These are phyloP conservation scores for Hippopotamus amphibius DNA, from an alignment of 2,113 vertebrate species.

Conservation along the genomic window DNA sequence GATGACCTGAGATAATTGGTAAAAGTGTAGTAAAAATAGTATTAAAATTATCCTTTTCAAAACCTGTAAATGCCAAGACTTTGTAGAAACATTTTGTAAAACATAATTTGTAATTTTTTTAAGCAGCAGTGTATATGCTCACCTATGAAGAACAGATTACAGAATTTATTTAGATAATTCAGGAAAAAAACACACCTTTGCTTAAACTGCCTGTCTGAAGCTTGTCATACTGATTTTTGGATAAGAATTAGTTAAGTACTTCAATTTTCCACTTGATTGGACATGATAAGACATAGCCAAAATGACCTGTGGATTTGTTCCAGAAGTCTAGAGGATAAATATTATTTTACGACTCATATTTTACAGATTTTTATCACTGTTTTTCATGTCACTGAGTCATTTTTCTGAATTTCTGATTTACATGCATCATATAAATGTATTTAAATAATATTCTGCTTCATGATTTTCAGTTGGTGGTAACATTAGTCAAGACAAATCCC, in stretches of 20 bases:
- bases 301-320: neutral
- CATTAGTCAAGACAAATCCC: neutral
- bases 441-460: slow-evolving; percentile 69
- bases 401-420: slow-evolving; percentile 75
- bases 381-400: slow-evolving; percentile 54
- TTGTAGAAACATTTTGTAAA: neutral
- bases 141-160: neutral
- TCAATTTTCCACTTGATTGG: neutral
- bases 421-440: neutral
- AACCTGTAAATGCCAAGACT: neutral
- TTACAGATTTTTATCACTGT: slow-evolving; percentile 37
- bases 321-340: slow-evolving; percentile 38
- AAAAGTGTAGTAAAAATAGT: neutral
- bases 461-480: slow-evolving; percentile 49
- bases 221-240: neutral
- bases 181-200: neutral
- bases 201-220: neutral
- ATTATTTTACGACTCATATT: neutral
- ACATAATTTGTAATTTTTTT: neutral
- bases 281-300: neutral
- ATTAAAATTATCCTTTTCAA: neutral
- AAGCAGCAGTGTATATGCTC: neutral
- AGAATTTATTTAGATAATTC: neutral
- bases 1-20: neutral
- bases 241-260: neutral